Evolutionary conservation across 2,888 invertebrate genomes (phyloP).

Genomic region (Blastobasis adustella): DNA sequence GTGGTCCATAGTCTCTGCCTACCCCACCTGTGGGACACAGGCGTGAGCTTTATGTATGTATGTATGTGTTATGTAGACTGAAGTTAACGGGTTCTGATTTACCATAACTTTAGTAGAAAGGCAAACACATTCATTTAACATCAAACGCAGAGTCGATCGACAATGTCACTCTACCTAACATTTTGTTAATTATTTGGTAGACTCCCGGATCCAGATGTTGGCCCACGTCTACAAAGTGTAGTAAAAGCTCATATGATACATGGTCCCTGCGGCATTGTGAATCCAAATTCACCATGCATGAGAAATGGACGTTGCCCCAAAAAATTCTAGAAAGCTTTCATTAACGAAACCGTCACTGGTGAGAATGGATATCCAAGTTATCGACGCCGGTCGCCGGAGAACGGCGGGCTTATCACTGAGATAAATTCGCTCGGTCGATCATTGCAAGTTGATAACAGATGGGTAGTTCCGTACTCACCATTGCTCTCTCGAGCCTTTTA

Average conservation of each 20-base stretch:
- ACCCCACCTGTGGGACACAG: too few species aligned
- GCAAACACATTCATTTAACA: too few species aligned
- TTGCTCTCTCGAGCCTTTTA: constrained; percentile 8
- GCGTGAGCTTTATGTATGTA: too few species aligned
- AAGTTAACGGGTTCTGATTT: too few species aligned
- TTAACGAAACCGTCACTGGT: not conserved
- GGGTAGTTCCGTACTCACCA: constrained; percentile 16
- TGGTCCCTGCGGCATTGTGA: constrained; percentile 5
- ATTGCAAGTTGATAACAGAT: constrained; percentile 20
- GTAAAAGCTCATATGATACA: not conserved
- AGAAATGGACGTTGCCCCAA: not conserved
- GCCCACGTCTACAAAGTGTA: constrained; percentile 6
- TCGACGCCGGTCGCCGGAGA: not conserved
- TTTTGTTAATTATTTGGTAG: too few species aligned
- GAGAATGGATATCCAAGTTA: constrained; percentile 8
- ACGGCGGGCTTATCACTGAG: not conserved
- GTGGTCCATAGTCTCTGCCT: too few species aligned
- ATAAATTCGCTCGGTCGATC: not conserved
- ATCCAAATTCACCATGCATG: constrained; percentile 6
- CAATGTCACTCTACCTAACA: constrained; percentile 26
- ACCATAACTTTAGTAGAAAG: too few species aligned
- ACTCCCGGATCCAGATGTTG: constrained; percentile 16
- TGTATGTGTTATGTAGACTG: too few species aligned
- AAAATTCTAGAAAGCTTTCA: not conserved
- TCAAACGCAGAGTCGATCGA: too few species aligned